A percentile compares a stretch with the other conserved stretches of the same genome.
These are phyloP conservation scores for Heterodera carotae DNA, from an alignment of 1,140 invertebrate species.

Conservation along the genomic window DNA sequence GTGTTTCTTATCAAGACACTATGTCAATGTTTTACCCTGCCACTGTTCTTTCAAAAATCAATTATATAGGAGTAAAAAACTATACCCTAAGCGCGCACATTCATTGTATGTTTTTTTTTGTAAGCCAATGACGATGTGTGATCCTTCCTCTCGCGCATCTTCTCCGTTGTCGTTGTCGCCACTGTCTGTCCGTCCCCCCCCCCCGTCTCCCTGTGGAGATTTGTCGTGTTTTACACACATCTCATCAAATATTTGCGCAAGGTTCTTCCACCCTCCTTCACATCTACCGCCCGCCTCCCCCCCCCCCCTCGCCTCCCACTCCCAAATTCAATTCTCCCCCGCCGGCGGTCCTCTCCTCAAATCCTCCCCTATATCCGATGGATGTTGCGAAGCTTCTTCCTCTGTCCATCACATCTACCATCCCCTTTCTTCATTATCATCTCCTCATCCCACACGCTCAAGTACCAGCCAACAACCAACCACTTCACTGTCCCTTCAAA, in stretches of 20 bases:
- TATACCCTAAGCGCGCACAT: no score
- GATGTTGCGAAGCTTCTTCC: background rate
- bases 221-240: background rate
- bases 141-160: no score
- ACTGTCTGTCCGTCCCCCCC: background rate
- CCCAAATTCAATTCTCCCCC: no score
- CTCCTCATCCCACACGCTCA: background rate
- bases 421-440: background rate
- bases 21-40: no score
- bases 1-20: no score
- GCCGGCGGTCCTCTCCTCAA: background rate
- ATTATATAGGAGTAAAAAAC: no score
- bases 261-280: background rate
- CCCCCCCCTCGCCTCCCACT: background rate
- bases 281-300: background rate
- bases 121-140: no score
- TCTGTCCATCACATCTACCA: background rate
- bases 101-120: no score
- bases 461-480: background rate
- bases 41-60: no score
- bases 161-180: no score
- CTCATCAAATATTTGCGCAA: background rate
- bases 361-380: background rate
- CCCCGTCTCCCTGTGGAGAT: no score
- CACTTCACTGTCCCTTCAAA: background rate